Evolutionary conservation across 2,888 invertebrate genomes (phyloP), one percentile per base, ranked within the genome.

Genomic region (Megastigmus dorsalis): DNA sequence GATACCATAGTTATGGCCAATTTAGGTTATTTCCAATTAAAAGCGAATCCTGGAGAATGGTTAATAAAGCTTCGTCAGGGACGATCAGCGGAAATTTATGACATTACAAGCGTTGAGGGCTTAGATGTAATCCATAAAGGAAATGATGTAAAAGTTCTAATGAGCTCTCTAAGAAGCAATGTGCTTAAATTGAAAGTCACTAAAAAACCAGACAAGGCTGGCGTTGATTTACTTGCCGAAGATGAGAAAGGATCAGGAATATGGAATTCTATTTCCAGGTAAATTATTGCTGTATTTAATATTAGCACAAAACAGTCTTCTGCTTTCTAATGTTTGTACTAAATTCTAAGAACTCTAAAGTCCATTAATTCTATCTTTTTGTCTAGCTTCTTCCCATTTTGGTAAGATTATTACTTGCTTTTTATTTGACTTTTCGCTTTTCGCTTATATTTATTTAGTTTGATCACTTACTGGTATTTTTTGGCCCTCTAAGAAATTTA

Each of bases 1-100:
- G 99, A 99, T 88, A 99, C 99, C 18, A 99, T 99, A 81, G 99
- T 99, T n/a, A 99, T 99, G 99, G 99, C 99, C 5, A 99, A 99
- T 89, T 91, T 99, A 80, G 99, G 99, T 13, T 99, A 99, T 89
- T 99, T 99, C 90, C 97, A 97, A 89, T 90, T 99, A 33, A 99
- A 99, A 89, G 99, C 99, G 0, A 97, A 96, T 88, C 99, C 99
- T 1, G 99, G 99, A 0, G 95, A 97, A 9, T 99, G 99, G 99
- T 89, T 94, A 23, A 88, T 99, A 75, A 91, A 93, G 4, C 90
- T 99, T 3, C 90, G 99, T 33, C 96, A 97, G 55, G 99, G 99
- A 5, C 92, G 97, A 79, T 99, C 98, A 2, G 92, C 93, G 1
- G 98, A 99, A 73, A 96, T 99, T 77, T 99, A 98, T 87, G 95